Conservation (phyloP, 2,113 vertebrate genomes). For the Elaphurus davidianus region DNA sequence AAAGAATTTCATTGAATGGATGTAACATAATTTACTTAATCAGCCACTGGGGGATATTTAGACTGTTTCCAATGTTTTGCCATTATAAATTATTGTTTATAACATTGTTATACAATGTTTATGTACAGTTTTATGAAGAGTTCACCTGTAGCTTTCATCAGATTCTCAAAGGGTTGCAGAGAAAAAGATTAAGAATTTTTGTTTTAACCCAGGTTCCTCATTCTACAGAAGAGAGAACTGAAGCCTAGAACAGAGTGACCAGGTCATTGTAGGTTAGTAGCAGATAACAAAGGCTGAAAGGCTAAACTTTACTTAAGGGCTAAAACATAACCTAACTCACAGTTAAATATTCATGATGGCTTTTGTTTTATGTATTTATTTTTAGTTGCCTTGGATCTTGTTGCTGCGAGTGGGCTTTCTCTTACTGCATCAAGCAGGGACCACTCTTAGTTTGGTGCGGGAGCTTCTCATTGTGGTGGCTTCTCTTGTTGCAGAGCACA, state of each 20-base stretch:
- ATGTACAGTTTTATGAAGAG: slow-evolving; percentile 9
- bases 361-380: not conserved
- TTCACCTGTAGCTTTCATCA: slow-evolving; percentile 18
- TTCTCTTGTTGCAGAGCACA: not conserved
- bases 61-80: not conserved
- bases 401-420: not conserved
- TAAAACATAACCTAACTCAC: not conserved
- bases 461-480: not conserved
- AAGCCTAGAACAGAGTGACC: not conserved
- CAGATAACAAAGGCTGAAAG: not conserved
- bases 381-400: not conserved
- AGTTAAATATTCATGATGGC: not conserved
- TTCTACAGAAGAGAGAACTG: slow-evolving; percentile 32
- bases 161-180: not conserved
- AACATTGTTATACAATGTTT: not conserved
- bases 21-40: slow-evolving; percentile 8
- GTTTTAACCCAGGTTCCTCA: not conserved
- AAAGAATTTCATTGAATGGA: slow-evolving; percentile 18
- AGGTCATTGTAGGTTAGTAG: not conserved
- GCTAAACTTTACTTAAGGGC: not conserved
- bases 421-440: not conserved
- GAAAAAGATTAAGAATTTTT: not conserved
- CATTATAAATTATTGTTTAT: slow-evolving; percentile 13
- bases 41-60: not conserved
- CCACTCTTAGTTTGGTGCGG: not conserved